A percentile compares a stretch with the other conserved stretches of the same genome.
These are phyloP conservation scores for Embidobia sp. DNA, from an alignment of 2,888 invertebrate genomes.

Conservation along the genomic window DNA sequence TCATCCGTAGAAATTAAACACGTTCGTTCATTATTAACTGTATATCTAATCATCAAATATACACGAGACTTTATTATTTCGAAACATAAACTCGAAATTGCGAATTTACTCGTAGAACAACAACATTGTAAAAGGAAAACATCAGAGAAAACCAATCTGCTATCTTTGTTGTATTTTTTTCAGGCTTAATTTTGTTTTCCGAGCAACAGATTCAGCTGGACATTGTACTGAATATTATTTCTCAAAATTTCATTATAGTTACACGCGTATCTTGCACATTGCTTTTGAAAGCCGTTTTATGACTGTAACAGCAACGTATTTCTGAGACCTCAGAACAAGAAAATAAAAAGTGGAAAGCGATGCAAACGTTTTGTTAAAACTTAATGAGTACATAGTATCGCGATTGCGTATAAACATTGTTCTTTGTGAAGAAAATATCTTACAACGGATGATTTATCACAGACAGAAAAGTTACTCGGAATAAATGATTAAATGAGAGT, in stretches of 20 bases:
- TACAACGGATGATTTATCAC: constrained; percentile 1
- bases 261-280: constrained; percentile 63
- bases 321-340: not conserved
- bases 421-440: not conserved
- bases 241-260: constrained; percentile 72
- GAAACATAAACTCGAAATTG: too few species aligned
- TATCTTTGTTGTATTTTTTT: too few species aligned
- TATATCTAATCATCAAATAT: too few species aligned
- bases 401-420: constrained; percentile 1
- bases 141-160: too few species aligned
- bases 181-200: too few species aligned
- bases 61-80: too few species aligned
- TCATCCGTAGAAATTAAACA: too few species aligned
- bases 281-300: constrained; percentile 14
- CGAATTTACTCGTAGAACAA: too few species aligned
- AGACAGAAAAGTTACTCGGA: not conserved
- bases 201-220: too few species aligned
- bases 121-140: too few species aligned
- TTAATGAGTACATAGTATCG: constrained; percentile 18
- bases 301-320: constrained; percentile 20
- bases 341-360: constrained; percentile 9
- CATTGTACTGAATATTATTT: constrained; percentile 71
- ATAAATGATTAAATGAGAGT: constrained; percentile 8
- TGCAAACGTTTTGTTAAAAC: constrained; percentile 14
- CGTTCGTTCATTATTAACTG: too few species aligned